These are phyloP conservation scores for Toxotes jaculatrix DNA, from an alignment of 2,113 vertebrate genomes.

Conservation along the genomic window DNA sequence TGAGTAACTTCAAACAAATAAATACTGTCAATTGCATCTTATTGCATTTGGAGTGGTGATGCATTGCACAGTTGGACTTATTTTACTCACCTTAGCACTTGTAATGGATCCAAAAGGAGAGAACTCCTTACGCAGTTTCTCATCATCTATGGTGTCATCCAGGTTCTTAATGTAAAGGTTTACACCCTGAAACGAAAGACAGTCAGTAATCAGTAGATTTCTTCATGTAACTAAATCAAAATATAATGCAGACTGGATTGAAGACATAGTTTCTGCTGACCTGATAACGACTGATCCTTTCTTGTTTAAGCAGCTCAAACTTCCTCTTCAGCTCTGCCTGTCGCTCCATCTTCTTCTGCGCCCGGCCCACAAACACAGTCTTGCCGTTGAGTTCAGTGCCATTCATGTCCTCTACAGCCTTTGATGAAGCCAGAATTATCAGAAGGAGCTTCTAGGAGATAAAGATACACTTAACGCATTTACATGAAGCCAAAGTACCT, in stretches of 20 bases:
- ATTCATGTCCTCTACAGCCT: constrained; percentile 99
- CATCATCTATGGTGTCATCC: constrained; percentile 98
- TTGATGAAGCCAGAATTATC: constrained; percentile 20
- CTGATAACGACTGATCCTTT: constrained; percentile 98
- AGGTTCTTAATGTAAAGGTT: constrained; percentile 99
- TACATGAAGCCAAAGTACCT: constrained; percentile 83
- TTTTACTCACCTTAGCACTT: constrained; percentile 91
- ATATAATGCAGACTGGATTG: background rate
- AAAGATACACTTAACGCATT: background rate
- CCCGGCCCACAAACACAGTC: constrained; percentile 95
- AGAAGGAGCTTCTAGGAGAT: background rate
- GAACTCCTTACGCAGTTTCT: constrained; percentile 98
- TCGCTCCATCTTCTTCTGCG: constrained; percentile 98
- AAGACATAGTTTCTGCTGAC: constrained; percentile 70
- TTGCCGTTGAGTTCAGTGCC: constrained; percentile 96
- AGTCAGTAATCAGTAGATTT: background rate
- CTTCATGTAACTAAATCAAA: background rate
- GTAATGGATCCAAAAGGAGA: constrained; percentile 98
- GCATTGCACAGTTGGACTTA: background rate
- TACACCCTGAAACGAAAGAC: constrained; percentile 88
- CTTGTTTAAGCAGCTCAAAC: constrained; percentile 98
- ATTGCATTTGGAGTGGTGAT: background rate
- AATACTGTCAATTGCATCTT: background rate
- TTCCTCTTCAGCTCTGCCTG: constrained; percentile 96
- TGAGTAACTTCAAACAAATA: background rate